Percentiles rank a stretch among this genome's conserved stretches.
Conservation (phyloP, 2,888 invertebrate species). For the Tethea ocularis region DNA sequence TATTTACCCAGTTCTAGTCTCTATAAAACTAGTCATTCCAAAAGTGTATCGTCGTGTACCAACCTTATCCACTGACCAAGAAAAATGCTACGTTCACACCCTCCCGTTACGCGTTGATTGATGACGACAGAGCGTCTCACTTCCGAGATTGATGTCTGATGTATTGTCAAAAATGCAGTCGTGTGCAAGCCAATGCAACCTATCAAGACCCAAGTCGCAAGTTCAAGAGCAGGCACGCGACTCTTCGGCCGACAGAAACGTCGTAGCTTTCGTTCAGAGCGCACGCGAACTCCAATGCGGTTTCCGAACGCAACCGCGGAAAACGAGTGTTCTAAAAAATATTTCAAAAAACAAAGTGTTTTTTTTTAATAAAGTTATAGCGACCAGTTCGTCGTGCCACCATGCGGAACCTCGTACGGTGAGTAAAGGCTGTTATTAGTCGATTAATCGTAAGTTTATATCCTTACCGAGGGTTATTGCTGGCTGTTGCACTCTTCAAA, state of each 20-base stretch:
- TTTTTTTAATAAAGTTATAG: constrained; percentile 39
- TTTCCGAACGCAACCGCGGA: constrained; percentile 10
- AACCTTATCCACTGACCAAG: neutral
- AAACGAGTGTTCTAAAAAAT: constrained; percentile 10
- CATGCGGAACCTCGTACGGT: constrained; percentile 75
- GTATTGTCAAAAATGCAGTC: constrained; percentile 63
- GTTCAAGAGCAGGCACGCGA: constrained; percentile 71
- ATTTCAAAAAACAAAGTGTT: constrained; percentile 42
- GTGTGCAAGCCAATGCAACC: constrained; percentile 67
- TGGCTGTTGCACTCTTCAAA: constrained; percentile 49
- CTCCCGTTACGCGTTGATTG: constrained; percentile 4
- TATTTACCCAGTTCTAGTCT: neutral
- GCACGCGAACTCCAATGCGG: constrained; percentile 48
- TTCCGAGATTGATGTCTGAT: constrained; percentile 18
- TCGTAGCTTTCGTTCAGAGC: constrained; percentile 60
- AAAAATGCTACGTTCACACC: neutral
- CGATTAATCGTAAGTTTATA: constrained; percentile 41
- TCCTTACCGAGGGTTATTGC: constrained; percentile 52
- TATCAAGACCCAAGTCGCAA: constrained; percentile 62
- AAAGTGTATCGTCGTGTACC: neutral
- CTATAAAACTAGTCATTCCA: neutral
- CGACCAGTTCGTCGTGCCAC: constrained; percentile 41
- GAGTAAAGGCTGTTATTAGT: constrained; percentile 46
- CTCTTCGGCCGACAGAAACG: constrained; percentile 57
- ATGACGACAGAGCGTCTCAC: constrained; percentile 1